These are phyloP conservation scores for Sebastes trivittatus DNA, from an alignment of 2,797 vertebrate genomes.

Conservation along the genomic window DNA sequence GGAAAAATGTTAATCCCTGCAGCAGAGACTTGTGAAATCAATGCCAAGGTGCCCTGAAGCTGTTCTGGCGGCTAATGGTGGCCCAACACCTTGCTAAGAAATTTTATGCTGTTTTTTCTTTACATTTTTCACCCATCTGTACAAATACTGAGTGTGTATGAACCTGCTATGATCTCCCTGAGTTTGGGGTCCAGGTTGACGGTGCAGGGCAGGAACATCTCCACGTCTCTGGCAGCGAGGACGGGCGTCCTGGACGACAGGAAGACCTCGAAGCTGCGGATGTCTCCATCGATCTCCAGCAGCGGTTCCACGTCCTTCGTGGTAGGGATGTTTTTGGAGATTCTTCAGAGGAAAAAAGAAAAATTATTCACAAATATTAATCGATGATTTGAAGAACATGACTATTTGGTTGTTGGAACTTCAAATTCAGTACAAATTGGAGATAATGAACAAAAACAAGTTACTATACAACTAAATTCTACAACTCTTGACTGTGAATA, in stretches of 20 bases:
- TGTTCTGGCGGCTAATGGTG: neutral
- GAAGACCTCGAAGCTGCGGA: slow-evolving; percentile 97
- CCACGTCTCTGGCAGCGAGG: slow-evolving; percentile 92
- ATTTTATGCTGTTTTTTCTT: neutral
- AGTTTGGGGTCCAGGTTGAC: slow-evolving; percentile 98
- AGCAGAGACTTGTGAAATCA: neutral
- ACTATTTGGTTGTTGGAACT: neutral
- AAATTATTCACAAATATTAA: neutral
- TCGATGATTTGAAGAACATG: neutral
- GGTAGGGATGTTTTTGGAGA: slow-evolving; percentile 98
- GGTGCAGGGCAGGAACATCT: slow-evolving; percentile 95
- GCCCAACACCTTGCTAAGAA: neutral
- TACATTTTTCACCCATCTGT: neutral
- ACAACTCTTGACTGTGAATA: neutral
- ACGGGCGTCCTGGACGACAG: slow-evolving; percentile 94
- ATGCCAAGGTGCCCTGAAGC: slow-evolving; percentile 5
- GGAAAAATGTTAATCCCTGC: slow-evolving; percentile 23
- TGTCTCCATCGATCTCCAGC: slow-evolving; percentile 96
- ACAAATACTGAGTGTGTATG: neutral
- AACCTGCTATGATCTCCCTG: slow-evolving; percentile 97
- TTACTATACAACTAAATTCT: neutral
- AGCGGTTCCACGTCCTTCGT: slow-evolving; percentile 98
- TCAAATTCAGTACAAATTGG: neutral
- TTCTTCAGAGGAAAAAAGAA: slow-evolving; percentile 76
- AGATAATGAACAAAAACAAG: neutral